phyloP scores from a whole-genome alignment of 2,113 vertebrate genomes.

The Lates calcarifer region DNA sequence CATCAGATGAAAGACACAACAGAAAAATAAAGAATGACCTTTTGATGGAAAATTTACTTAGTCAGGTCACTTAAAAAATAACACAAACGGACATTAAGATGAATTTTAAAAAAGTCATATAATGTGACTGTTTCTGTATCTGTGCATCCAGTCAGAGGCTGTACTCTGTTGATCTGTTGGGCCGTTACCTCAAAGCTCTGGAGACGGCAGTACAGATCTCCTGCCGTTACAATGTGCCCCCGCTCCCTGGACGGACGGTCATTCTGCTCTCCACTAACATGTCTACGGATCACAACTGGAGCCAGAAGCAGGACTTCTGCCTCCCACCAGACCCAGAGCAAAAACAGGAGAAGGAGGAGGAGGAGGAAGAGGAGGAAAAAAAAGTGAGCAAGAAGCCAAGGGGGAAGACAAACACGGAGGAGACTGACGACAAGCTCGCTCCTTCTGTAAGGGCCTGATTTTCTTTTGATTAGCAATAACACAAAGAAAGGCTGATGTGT shows the following conservation, averaged over 20 bases:
- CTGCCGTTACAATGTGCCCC: conserved; percentile 87
- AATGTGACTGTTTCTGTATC: neutral
- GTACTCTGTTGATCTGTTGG: conserved; percentile 76
- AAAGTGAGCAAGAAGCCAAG: neutral
- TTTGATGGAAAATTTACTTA: neutral
- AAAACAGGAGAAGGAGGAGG: neutral
- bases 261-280: conserved; percentile 63
- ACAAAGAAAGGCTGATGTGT: neutral
- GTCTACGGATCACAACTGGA: accelerated
- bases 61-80: neutral
- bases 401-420: neutral
- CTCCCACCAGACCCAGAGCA: conserved; percentile 59
- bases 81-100: neutral
- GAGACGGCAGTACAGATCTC: conserved; percentile 88
- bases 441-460: conserved; percentile 60
- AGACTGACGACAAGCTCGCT: conserved; percentile 24
- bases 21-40: no score
- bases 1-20: no score
- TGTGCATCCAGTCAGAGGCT: conserved; percentile 68
- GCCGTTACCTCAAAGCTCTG: conserved; percentile 86
- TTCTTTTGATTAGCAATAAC: neutral
- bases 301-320: conserved; percentile 72
- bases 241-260: conserved; percentile 87
- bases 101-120: neutral
- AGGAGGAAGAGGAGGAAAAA: neutral